Percentiles rank a stretch among this genome's conserved stretches.
These are phyloP conservation scores for Crotalus tigris DNA, from an alignment of 2,113 vertebrate species.

Conservation along the genomic window DNA sequence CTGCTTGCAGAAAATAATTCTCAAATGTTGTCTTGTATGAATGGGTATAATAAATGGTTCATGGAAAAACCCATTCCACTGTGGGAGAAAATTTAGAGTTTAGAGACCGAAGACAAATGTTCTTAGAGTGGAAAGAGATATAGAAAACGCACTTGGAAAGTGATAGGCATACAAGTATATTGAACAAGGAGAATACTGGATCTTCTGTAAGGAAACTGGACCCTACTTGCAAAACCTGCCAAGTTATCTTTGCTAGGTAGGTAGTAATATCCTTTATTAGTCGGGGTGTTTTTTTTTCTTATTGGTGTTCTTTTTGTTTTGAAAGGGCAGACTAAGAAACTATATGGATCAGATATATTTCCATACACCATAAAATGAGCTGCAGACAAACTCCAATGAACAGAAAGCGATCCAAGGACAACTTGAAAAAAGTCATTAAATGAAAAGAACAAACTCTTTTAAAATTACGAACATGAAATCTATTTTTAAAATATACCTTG, in stretches of 20 bases:
- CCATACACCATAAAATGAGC: neutral
- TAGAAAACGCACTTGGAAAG: neutral
- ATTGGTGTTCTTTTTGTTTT: neutral
- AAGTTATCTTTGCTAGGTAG: neutral
- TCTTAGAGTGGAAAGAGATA: neutral
- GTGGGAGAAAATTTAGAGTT: neutral
- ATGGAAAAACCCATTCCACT: neutral
- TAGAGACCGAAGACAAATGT: neutral
- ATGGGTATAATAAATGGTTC: neutral
- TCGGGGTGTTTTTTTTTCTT: neutral
- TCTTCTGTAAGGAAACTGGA: neutral
- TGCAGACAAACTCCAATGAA: neutral
- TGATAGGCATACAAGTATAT: neutral
- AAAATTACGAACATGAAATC: neutral
- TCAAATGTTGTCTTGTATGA: neutral
- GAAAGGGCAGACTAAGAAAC: neutral
- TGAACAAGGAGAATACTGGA: neutral
- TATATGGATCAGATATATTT: neutral
- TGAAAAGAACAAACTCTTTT: neutral
- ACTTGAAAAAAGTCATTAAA: neutral
- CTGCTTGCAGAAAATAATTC: neutral
- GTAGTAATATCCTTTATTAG: neutral
- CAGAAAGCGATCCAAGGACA: neutral
- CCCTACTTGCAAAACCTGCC: neutral
- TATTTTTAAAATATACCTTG: neutral